Evolutionary conservation across 2,113 vertebrate genomes (phyloP), one percentile per base, ranked within the genome.

Genomic region (Leptosomus discolor): DNA sequence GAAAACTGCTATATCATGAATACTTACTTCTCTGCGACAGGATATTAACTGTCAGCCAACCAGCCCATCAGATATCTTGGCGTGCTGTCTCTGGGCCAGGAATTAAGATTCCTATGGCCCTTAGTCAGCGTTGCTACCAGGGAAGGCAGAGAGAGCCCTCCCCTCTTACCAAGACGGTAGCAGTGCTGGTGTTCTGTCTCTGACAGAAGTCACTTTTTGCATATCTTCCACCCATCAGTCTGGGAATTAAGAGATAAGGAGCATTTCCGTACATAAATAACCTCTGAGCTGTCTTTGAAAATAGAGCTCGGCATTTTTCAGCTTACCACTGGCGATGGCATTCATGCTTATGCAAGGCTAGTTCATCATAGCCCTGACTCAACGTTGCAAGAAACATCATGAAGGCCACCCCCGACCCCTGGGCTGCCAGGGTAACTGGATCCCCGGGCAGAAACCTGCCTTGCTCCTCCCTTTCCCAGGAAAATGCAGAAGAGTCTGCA

Each of bases 281-380:
- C 94, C 91, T 94, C 95, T 96, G 95, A 96, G 96, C 74, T 96
- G 97, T 86, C 95, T 97, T 96, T 97, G 97, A 97, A 97, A 96
- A 94, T 60, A 92, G 91, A 97, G 69, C 88, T 95, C 23, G 48
- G 94, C 69, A 1, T 92, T 97, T 95, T 94, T 91, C 83, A 94
- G 88, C 61, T 95, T 68, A 94, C 94, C 86, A 89, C 83, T 94
- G 69, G 79, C 4, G 4, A 81, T 89, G 91, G 73, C 91, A 84
- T 92, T 95, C 77, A 63, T 97, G 91, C 91, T 97, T 97, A 85
- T 82, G 95, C 94, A 97, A 97, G 94, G 88, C 53, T 88, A 89
- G 84, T 18, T 97, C 95, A 87, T 94, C 94, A 78, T 26, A 94
- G 77, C 57, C 88, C 69, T 97, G 92, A 97, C 94, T 97, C 95